Base-by-base conservation (phyloP, 2,113 vertebrate species). In the Callospermophilus lateralis region DNA sequence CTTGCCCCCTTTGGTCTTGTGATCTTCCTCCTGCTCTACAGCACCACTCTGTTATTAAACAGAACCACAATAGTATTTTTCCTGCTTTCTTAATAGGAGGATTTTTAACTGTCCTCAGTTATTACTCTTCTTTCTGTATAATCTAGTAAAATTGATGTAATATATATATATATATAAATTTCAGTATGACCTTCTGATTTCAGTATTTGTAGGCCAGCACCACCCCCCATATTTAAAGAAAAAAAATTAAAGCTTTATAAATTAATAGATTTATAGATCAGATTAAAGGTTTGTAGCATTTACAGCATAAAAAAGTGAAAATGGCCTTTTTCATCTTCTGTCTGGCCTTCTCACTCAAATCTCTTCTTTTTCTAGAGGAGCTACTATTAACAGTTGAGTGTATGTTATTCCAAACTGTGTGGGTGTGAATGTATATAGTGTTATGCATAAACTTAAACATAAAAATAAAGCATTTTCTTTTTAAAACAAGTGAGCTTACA, bases 91-190 rank as follows among this genome's bases (percentile, higher is more conserved):
- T 30, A 85, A 5, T 24, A 19, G 9, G 34, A 74, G 24, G 3
- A 67, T 80, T 95, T 93, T 39, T 67, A 77, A 85, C n/a, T 78
- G 4, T 22, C 20, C 19, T 34, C 30, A 34, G 34, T 81, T 91
- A 17, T 72, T 88, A 63, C n/a, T 22, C 20, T 45, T 87, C 45
- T 95, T 30, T 84, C 32, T 84, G 93, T 94, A n/a, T 89, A 78
- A 89, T 81, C 63, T 72, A 42, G 24, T 78, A 58, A 42, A 73
- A 84, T 58, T 67, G 61, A 89, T 61, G 51, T 58, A n/a, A 83
- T 84, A 70, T 51, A 51, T 6, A 45, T 45, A 93, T 37, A 11
- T 83, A 19, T 45, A 83, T 58, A 93, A 80, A 72, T 24, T 55
- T 93, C 26, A 78, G 53, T 58, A 81, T 58, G 63, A 58, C 12